Percentiles rank a stretch among this genome's conserved stretches.
Evolutionary conservation across 2,888 invertebrate genomes (phyloP).

Genomic region (Scrobipalpa atriplicella): DNA sequence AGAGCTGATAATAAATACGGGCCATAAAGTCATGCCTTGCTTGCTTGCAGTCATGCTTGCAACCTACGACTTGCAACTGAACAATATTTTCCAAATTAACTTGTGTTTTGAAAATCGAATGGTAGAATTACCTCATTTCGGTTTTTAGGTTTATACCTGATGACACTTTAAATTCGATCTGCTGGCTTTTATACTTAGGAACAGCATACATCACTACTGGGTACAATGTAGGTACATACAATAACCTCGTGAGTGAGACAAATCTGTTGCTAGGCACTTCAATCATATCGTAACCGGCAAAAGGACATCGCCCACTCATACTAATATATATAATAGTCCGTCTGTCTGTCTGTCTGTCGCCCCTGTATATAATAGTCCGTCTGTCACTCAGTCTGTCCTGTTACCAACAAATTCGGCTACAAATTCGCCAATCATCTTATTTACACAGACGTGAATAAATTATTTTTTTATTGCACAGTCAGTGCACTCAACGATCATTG

Average conservation of each 20-base stretch:
- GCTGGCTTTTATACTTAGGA: too few species aligned
- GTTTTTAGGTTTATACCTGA: too few species aligned
- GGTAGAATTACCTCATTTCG: too few species aligned
- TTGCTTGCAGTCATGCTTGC: too few species aligned
- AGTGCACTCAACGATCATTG: slow-evolving; percentile 76
- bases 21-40: too few species aligned
- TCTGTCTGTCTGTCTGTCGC: slow-evolving; percentile 18
- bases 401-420: slow-evolving; percentile 43
- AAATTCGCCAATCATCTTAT: slow-evolving; percentile 67
- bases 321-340: slow-evolving; percentile 2
- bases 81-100: too few species aligned
- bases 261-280: slow-evolving; percentile 3
- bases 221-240: too few species aligned
- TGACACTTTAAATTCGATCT: too few species aligned
- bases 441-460: slow-evolving; percentile 77
- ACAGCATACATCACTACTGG: too few species aligned
- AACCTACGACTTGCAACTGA: too few species aligned
- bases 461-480: slow-evolving; percentile 79
- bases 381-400: slow-evolving; percentile 8
- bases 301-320: slow-evolving; percentile 13
- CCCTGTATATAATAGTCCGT: slow-evolving; percentile 5
- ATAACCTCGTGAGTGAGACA: background rate
- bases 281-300: background rate
- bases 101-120: too few species aligned
- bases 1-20: too few species aligned